Evolutionary conservation across 2,113 vertebrate genomes (phyloP).

Genomic region (Micronycteris hirsuta): DNA sequence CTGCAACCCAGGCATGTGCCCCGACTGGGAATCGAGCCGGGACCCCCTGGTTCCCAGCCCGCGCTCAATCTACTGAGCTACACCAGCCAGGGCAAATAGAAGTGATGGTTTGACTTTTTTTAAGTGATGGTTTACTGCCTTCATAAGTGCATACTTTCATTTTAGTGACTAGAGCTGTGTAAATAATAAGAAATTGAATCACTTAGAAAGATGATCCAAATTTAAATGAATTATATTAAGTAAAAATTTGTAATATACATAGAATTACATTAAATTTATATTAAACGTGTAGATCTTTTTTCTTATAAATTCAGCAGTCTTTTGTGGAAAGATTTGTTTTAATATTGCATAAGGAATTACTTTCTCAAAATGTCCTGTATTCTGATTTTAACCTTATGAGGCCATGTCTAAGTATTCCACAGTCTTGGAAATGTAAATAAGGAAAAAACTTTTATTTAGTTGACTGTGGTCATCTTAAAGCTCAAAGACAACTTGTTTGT

Average conservation of each 20-base stretch:
- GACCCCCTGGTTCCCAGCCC: no score
- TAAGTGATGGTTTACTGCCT: no score
- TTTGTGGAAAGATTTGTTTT: not conserved
- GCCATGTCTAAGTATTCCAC: not conserved
- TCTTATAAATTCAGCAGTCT: not conserved
- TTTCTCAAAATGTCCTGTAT: not conserved
- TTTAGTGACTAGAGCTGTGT: not conserved
- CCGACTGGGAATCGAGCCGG: no score
- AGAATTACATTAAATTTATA: slow-evolving; percentile 3
- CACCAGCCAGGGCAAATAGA: no score
- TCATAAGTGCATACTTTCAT: not conserved
- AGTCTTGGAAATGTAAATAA: slow-evolving; percentile 13
- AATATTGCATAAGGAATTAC: not conserved
- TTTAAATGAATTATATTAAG: slow-evolving; percentile 27
- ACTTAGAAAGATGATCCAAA: slow-evolving; percentile 5
- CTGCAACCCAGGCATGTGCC: no score
- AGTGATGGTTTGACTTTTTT: slow-evolving; percentile 35
- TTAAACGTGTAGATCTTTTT: slow-evolving; percentile 7
- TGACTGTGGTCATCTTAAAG: not conserved
- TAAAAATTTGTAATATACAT: slow-evolving; percentile 28
- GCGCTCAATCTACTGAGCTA: no score
- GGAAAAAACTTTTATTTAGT: not conserved
- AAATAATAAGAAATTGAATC: slow-evolving; percentile 11
- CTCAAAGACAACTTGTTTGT: slow-evolving; percentile 10
- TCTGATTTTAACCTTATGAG: not conserved